These are phyloP conservation scores for Drosophila paulistorum DNA, from an alignment of 1,140 invertebrate genomes.

Conservation along the genomic window DNA sequence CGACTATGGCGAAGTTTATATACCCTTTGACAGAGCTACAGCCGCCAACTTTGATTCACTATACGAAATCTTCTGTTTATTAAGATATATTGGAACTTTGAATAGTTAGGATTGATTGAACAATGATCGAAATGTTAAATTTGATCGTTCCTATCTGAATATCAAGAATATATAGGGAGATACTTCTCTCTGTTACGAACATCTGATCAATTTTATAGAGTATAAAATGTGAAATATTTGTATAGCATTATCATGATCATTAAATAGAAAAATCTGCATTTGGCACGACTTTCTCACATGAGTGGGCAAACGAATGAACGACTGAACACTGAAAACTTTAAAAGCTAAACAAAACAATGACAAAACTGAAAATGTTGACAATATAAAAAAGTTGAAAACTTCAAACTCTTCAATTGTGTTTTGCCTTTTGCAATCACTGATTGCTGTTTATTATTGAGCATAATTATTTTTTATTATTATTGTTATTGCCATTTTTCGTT, in stretches of 20 bases:
- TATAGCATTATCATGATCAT: constrained; percentile 56
- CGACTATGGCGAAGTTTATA: too few relatives aligned
- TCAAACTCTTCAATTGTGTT: constrained; percentile 43
- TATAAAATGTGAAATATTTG: constrained; percentile 8
- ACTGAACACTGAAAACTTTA: constrained; percentile 20
- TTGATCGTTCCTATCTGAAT: too few relatives aligned
- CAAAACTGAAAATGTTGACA: constrained; percentile 39
- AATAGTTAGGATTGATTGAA: too few relatives aligned
- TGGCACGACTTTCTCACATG: constrained; percentile 76
- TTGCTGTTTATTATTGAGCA: constrained; percentile 71
- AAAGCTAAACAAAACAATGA: constrained; percentile 53
- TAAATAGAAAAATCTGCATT: constrained; percentile 63
- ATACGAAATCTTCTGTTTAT: too few relatives aligned
- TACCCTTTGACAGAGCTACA: too few relatives aligned
- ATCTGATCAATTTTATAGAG: too few relatives aligned
- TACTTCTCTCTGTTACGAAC: too few relatives aligned
- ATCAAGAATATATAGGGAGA: too few relatives aligned
- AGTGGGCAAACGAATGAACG: constrained; percentile 39
- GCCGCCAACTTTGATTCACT: too few relatives aligned
- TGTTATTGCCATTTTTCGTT: constrained; percentile 25
- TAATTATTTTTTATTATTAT: constrained; percentile 31
- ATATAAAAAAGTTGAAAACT: constrained; percentile 3
- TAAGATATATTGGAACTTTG: too few relatives aligned
- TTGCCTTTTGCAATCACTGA: constrained; percentile 64
- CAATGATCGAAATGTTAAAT: too few relatives aligned